phyloP scores from a whole-genome alignment of 2,113 vertebrate species.

The Sphyrna mokarran region DNA sequence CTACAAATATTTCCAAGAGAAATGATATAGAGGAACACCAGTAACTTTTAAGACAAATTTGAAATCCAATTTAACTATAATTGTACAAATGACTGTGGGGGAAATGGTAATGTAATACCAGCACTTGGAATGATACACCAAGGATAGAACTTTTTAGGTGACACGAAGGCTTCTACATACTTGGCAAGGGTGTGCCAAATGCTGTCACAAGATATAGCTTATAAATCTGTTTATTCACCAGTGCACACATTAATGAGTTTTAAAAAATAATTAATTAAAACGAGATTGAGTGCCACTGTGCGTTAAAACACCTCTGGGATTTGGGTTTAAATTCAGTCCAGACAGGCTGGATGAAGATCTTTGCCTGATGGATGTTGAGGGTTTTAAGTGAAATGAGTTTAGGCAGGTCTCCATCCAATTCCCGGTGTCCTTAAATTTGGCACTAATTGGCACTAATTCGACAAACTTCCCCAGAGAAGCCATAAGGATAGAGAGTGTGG shows the following conservation, averaged over 20 bases:
- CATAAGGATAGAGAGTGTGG: conserved; percentile 35
- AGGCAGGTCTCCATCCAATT: conserved; percentile 28
- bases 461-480: conserved; percentile 37
- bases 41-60: neutral
- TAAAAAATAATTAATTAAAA: conserved; percentile 34
- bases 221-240: conserved; percentile 31
- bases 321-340: conserved; percentile 31
- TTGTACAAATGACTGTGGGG: neutral
- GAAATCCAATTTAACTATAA: neutral
- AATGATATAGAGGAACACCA: neutral
- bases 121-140: neutral
- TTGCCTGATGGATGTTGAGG: conserved; percentile 34
- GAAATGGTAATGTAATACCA: neutral
- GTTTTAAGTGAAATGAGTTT: conserved; percentile 36
- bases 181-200: neutral
- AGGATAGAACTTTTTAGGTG: neutral
- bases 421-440: conserved; percentile 36
- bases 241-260: conserved; percentile 30
- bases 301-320: conserved; percentile 30
- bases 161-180: neutral
- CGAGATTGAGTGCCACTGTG: conserved; percentile 26
- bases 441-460: conserved; percentile 38
- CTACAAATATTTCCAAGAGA: neutral
- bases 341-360: conserved; percentile 36
- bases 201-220: conserved; percentile 25